Percentiles rank a stretch among this genome's conserved stretches.
phyloP scores from a whole-genome alignment of 2,888 invertebrate species.

The Xylocampa areola region DNA sequence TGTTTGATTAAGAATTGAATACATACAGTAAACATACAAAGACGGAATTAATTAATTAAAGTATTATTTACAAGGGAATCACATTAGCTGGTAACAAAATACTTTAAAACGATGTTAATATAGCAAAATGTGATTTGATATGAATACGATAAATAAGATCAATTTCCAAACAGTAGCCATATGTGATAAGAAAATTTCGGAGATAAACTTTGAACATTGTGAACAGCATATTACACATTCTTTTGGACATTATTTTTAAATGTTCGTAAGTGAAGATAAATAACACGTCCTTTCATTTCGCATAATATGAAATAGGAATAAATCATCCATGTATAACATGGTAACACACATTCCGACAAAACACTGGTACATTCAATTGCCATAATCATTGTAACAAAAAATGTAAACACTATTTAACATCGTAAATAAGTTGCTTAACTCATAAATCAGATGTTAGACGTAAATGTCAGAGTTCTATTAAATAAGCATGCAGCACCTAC shows the following conservation, averaged over 20 bases:
- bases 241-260: no score
- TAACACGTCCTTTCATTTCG: no score
- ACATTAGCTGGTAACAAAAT: constrained; percentile 24
- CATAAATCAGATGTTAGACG: constrained; percentile 34
- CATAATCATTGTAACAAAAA: constrained; percentile 40
- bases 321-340: constrained; percentile 2
- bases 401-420: constrained; percentile 35
- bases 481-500: constrained; percentile 20
- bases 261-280: no score
- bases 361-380: constrained; percentile 16
- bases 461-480: constrained; percentile 41
- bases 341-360: constrained; percentile 17
- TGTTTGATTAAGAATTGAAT: no score
- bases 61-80: constrained; percentile 19
- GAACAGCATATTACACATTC: no score
- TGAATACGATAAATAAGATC: no score
- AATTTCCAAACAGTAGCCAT: no score
- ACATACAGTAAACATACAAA: neutral
- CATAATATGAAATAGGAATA: no score
- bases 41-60: neutral
- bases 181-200: no score
- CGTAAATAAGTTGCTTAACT: constrained; percentile 34
- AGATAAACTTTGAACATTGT: no score
- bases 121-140: no score
- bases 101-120: no score